Percentiles rank a stretch among this genome's conserved stretches.
Conservation (phyloP, 2,888 invertebrate species). For the Hypercompe scribonia region DNA sequence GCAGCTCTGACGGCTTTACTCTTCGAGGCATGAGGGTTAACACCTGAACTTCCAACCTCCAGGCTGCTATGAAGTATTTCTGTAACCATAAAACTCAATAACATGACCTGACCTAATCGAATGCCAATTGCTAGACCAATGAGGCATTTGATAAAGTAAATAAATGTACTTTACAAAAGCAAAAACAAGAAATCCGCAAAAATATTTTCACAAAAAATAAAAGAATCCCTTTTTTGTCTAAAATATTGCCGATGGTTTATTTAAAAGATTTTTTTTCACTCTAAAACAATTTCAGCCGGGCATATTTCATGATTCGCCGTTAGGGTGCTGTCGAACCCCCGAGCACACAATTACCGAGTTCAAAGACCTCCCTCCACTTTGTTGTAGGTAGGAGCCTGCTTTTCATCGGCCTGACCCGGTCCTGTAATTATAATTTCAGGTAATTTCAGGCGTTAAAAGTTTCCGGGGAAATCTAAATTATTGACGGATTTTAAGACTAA, state of each 20-base stretch:
- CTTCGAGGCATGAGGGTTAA: too few species aligned
- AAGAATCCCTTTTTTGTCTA: slow-evolving; percentile 1
- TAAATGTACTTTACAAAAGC: too few species aligned
- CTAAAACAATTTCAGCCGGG: slow-evolving; percentile 21
- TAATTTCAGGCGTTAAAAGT: slow-evolving; percentile 33
- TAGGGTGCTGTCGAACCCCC: slow-evolving; percentile 25
- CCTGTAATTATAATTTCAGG: slow-evolving; percentile 47
- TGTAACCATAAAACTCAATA: too few species aligned
- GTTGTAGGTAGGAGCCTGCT: slow-evolving; percentile 31
- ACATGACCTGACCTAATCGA: too few species aligned
- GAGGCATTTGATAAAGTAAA: too few species aligned
- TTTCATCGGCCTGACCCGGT: slow-evolving; percentile 25
- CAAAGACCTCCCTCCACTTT: slow-evolving; percentile 41
- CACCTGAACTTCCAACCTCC: too few species aligned
- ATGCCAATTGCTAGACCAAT: too few species aligned
- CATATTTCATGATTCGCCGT: slow-evolving; percentile 28
- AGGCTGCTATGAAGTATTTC: too few species aligned
- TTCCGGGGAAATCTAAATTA: slow-evolving; percentile 13
- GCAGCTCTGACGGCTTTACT: too few species aligned
- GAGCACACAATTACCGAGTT: slow-evolving; percentile 47
- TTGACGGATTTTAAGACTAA: background rate
- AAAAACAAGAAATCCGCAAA: slow-evolving; percentile 1
- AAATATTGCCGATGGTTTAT: slow-evolving; percentile 5
- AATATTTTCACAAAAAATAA: background rate
- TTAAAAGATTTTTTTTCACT: slow-evolving; percentile 13